Evolutionary conservation across 2,888 invertebrate species (phyloP), one percentile per base, ranked within the genome.

Genomic region (Thera britannica): DNA sequence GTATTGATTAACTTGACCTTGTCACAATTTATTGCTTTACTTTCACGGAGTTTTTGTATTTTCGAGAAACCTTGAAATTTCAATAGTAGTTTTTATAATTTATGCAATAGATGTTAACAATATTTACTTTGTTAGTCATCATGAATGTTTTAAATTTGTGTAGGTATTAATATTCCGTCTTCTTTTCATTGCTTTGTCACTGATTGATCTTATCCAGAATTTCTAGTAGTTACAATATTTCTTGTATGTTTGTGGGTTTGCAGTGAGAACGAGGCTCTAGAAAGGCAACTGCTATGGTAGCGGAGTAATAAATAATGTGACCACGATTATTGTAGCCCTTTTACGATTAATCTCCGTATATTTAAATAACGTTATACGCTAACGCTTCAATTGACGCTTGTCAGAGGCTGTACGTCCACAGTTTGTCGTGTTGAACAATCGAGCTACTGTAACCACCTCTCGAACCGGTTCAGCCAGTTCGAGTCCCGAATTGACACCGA

Each of bases 401-500:
- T 54, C 46, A 36, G 12, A 36, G 48, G 35, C 5, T n/a, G 38
- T 46, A 44, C 41, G 5, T 48, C 52, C 66, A 84, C 84, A 84
- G 68, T 73, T 70, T 90, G 90, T 88, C 86, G 84, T 84, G 83
- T 77, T 82, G 85, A 84, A 90, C 89, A 88, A 87, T 89, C 89
- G 87, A 7, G 81, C 92, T 92, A 91, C 93, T 89, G 92, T 90
- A 88, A 87, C 86, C 82, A 80, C 79, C 79, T 78, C 78, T 76
- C 72, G 72, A 86, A 92, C 92, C 90, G 90, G 92, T 93, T 83
- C 77, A 77, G 81, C 87, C 78, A 79, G 88, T 87, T 81, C 81
- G 81, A 82, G 80, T 83, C 80, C 84, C 88, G 83, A 86, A 86
- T 83, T 83, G 81, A 84, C 87, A 81, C 85, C 84, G 85, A 86